Conservation (phyloP, 2,797 vertebrate species). For the Rhabdomys pumilio region DNA sequence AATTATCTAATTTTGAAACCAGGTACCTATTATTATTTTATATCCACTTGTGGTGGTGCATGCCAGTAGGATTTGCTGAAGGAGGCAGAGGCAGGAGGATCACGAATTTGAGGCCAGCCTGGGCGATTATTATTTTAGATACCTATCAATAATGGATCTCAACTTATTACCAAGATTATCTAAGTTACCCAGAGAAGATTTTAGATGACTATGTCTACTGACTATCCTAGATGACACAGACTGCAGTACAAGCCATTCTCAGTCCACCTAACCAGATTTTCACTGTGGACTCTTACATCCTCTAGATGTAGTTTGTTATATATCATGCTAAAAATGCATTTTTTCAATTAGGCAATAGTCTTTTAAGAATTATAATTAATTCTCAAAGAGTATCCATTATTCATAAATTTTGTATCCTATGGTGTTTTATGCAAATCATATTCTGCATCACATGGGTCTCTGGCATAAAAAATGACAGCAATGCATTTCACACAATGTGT, state of each 20-base stretch:
- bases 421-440: constrained; percentile 47
- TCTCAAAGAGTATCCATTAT: constrained; percentile 39
- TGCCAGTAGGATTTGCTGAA: too few species aligned
- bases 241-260: neutral
- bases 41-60: too few species aligned
- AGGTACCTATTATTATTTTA: neutral
- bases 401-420: constrained; percentile 57
- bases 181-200: constrained; percentile 3
- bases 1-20: constrained; percentile 51
- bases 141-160: neutral
- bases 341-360: neutral
- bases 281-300: neutral
- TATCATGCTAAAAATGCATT: constrained; percentile 25
- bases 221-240: neutral
- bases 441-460: constrained; percentile 8
- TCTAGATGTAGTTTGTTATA: neutral
- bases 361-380: constrained; percentile 55
- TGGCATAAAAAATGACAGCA: constrained; percentile 54
- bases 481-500: neutral
- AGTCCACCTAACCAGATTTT: neutral
- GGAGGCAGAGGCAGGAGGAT: too few species aligned
- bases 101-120: too few species aligned
- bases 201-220: neutral
- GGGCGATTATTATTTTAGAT: neutral
- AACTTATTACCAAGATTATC: constrained; percentile 4